Evolutionary conservation across 1,140 invertebrate species (phyloP), one percentile per base, ranked within the genome.

Genomic region (Catajapyx aquilonaris): DNA sequence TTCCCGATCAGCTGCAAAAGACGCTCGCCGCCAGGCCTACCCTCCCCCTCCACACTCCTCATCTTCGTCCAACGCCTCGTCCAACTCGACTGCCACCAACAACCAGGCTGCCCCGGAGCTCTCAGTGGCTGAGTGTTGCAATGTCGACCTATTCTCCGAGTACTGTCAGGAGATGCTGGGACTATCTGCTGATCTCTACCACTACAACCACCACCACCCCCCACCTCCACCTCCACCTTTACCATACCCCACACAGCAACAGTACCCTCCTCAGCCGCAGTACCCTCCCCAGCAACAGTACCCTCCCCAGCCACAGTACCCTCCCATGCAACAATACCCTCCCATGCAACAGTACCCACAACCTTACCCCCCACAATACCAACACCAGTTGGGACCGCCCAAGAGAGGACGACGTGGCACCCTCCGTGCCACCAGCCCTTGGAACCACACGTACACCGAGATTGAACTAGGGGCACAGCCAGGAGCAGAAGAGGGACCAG

Each of bases 401-500:
- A 53, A 37, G 49, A 49, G 39, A 40, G 15, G 20, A 16, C 15
- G 31, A 39, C 31, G 41, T 31, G 38, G 35, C 31, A 35, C 34
- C 19, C 46, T 50, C 20, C 51, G 55, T 31, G 55, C 55, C 16
- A 57, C 58, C 20, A 62, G 61, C 18, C 65, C 67, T 7, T 68
- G 66, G 56, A 71, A 73, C 47, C 70, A 72, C 48, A 70, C 68
- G 2, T 71, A 72, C 47, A 68, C 66, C 2, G 69, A 71, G 48
- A 72, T 71, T 21, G 57, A 63, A 2, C 45, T 53, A 1, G 42
- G 48, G 3, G 25, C 54, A 52, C 55, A 61, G 18, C 51, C 53
- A 20, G 44, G 59, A 55, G 57, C 57, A 37, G 66, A 71, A 42
- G 74, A 76, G 45, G 78, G 81, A 47, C 77, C 77, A 0, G 77